These are phyloP conservation scores for Eilema caniola DNA, from an alignment of 2,888 invertebrate species.

Conservation along the genomic window DNA sequence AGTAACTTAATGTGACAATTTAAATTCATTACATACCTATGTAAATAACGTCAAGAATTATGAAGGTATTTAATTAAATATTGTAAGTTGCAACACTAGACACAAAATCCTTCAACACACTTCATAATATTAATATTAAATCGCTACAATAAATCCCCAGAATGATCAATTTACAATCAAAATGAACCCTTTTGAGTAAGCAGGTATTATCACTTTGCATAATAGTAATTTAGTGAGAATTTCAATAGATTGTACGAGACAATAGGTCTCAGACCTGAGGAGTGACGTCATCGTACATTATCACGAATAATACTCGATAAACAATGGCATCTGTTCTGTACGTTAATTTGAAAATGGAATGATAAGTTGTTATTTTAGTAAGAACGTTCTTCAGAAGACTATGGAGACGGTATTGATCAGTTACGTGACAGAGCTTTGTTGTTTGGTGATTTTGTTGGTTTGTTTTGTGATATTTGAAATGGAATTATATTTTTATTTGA, in stretches of 20 bases:
- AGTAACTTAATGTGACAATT: neutral
- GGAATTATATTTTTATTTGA: too few species aligned
- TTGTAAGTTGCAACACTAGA: neutral
- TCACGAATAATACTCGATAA: conserved; percentile 30
- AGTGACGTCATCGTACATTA: conserved; percentile 45
- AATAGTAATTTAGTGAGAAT: conserved; percentile 42
- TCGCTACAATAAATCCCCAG: conserved; percentile 52
- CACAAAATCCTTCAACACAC: conserved; percentile 17
- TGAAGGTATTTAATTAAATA: neutral
- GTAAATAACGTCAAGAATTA: neutral
- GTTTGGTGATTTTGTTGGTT: neutral
- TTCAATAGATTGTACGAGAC: conserved; percentile 50
- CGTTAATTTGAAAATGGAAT: conserved; percentile 48
- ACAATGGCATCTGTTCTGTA: conserved; percentile 43
- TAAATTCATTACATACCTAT: conserved; percentile 1
- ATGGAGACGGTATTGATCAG: neutral
- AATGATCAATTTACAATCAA: conserved; percentile 76
- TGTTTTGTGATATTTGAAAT: neutral
- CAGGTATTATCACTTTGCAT: conserved; percentile 50
- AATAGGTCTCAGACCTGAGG: conserved; percentile 38
- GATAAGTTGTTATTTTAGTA: conserved; percentile 14
- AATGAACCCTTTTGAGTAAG: conserved; percentile 60
- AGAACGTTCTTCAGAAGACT: neutral
- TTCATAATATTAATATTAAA: conserved; percentile 51
- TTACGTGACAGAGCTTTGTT: neutral